These are phyloP conservation scores for Sebastes itinus DNA, from an alignment of 2,797 vertebrate species.

Conservation along the genomic window DNA sequence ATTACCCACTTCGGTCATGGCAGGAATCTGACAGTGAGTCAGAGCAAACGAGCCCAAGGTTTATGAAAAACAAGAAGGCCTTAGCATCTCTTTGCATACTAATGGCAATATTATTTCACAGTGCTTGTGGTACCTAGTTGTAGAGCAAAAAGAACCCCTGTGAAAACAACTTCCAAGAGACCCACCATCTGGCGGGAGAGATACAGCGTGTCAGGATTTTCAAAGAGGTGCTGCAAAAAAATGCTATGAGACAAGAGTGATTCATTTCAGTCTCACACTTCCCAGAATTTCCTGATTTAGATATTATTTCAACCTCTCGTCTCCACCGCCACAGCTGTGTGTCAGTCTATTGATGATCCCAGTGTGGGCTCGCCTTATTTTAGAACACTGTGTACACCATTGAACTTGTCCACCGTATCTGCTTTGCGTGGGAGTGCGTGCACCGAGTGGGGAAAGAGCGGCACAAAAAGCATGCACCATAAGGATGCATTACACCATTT, in stretches of 20 bases:
- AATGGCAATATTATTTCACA: conserved; percentile 35
- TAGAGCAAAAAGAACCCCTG: conserved; percentile 36
- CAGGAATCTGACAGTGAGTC: conserved; percentile 42
- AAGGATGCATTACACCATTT: conserved; percentile 66
- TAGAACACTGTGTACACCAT: conserved; percentile 45
- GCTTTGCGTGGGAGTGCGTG: conserved; percentile 46
- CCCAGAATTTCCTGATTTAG: conserved; percentile 63
- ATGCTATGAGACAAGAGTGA: conserved; percentile 54
- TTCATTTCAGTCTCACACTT: conserved; percentile 53
- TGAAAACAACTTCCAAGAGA: conserved; percentile 50
- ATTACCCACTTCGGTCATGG: conserved; percentile 10
- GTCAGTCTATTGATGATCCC: conserved; percentile 59
- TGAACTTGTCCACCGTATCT: conserved; percentile 49
- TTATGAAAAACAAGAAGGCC: conserved; percentile 9
- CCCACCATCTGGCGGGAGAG: conserved; percentile 61
- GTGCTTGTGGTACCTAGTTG: conserved; percentile 29
- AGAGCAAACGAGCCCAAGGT: conserved; percentile 28
- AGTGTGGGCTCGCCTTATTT: conserved; percentile 55
- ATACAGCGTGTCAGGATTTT: conserved; percentile 61
- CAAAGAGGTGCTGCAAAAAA: conserved; percentile 61
- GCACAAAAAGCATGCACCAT: conserved; percentile 39
- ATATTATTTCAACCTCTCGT: conserved; percentile 68
- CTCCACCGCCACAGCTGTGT: conserved; percentile 29
- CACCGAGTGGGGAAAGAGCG: neutral
- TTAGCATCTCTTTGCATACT: conserved; percentile 50